These are phyloP conservation scores for Maniola hyperantus DNA, from an alignment of 2,888 invertebrate genomes.

Conservation along the genomic window DNA sequence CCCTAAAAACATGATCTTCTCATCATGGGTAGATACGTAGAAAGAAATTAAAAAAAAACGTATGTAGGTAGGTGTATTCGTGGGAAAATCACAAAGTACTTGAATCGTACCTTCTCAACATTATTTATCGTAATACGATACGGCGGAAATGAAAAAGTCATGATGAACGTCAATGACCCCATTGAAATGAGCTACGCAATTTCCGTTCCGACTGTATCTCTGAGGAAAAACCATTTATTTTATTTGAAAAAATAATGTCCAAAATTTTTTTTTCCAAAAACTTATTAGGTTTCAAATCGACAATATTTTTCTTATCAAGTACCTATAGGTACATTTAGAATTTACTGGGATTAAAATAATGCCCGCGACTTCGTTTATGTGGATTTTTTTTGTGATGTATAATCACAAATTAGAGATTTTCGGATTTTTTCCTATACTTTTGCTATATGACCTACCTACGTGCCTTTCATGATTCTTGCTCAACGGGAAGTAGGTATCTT, in stretches of 20 bases:
- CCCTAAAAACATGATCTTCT: no score
- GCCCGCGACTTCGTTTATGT: no score
- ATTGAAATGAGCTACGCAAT: constrained; percentile 30
- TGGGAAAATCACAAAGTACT: neutral
- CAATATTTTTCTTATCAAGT: neutral
- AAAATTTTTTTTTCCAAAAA: neutral
- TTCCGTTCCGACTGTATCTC: constrained; percentile 18
- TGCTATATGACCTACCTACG: no score
- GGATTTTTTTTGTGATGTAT: no score
- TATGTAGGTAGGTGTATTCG: neutral
- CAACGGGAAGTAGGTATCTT: no score
- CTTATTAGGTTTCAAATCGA: neutral
- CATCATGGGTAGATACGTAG: neutral
- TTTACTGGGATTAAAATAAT: no score
- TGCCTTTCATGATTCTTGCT: no score
- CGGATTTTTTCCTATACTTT: no score
- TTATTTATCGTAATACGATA: constrained; percentile 19
- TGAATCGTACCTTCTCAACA: constrained; percentile 1
- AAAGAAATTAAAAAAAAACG: neutral
- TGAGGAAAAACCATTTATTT: constrained; percentile 5
- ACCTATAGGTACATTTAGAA: no score
- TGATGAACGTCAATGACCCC: constrained; percentile 28
- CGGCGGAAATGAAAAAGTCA: constrained; percentile 28
- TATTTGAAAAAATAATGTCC: constrained; percentile 4
- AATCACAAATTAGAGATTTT: no score